These are phyloP conservation scores for Tenodera sinensis DNA, from an alignment of 2,888 invertebrate species.

Conservation along the genomic window DNA sequence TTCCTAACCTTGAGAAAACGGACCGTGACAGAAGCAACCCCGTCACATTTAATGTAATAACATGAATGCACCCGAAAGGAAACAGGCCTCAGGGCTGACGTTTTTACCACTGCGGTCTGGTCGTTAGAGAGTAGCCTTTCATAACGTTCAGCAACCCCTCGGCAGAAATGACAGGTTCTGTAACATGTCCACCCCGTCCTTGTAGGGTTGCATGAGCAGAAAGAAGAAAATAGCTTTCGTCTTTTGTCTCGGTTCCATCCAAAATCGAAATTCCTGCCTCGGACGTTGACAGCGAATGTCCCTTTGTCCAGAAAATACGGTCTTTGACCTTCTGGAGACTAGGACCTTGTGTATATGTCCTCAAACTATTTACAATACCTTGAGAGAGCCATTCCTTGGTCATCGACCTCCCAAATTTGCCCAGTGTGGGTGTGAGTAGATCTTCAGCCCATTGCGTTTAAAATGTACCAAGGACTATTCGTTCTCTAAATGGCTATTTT, in stretches of 20 bases:
- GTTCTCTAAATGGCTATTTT: background rate
- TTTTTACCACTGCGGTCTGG: background rate
- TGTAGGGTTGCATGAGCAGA: background rate
- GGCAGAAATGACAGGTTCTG: slow-evolving; percentile 1
- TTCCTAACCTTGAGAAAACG: background rate
- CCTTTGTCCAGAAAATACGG: background rate
- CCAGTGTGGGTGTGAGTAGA: background rate
- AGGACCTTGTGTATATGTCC: background rate
- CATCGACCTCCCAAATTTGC: background rate
- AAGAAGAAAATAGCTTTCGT: background rate
- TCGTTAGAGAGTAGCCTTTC: background rate
- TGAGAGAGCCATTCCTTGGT: background rate
- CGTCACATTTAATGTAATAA: background rate
- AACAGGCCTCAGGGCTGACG: background rate
- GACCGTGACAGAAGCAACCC: background rate
- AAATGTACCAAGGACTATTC: background rate
- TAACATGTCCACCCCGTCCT: background rate
- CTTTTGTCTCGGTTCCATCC: background rate
- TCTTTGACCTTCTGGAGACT: background rate
- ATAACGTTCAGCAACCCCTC: background rate
- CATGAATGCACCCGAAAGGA: background rate
- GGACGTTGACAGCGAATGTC: background rate
- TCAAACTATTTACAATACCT: background rate
- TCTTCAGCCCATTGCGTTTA: background rate
- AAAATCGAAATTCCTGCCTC: background rate